Base-by-base conservation (phyloP, 1,140 invertebrate genomes). In the Zaprionus gabonicus region DNA sequence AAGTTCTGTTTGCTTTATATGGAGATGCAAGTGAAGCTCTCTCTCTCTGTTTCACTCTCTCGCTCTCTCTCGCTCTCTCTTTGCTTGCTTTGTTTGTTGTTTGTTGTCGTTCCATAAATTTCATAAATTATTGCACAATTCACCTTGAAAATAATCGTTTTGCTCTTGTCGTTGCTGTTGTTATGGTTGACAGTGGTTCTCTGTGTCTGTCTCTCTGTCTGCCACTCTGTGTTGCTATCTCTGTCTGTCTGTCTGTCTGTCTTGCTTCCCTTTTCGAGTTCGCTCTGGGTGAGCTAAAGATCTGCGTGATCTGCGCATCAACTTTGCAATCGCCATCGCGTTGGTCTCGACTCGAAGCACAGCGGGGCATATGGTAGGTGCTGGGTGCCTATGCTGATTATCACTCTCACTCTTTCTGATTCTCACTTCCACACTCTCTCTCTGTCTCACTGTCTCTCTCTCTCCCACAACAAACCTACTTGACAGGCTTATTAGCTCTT, bases 101-200 rank as follows among this genome's bases (percentile, higher is more conserved):
- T 68, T 78, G 68, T 82, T 76, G 81, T 72, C 71, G 68, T 82
- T 79, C 79, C 81, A 83, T 83, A 83, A 82, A 67, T 85, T 84
- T 85, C 82, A 85, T 85, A 84, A 78, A 71, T 84, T 84, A 84
- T 86, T 85, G 82, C 82, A 84, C 82, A 85, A 84, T 84, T 85
- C 81, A 85, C 82, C 82, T 84, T 84, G 82, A 81, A 66, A 20
- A 23, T 20, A 53, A 36, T 36, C 56, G 28, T 55, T 49, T 57
- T 56, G n/a, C 53, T 80, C 53, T 81, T 77, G 31, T 34, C 9
- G 3, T 34, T 34, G 9, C 31, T 34, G 75, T 67, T 64, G 51
- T 78, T 78, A 59, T 66, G 65, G 44, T 70, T 56, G 38, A 27
- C 23, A 56, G 28, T 49, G 41, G 41, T 44, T 44, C 36, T 13